Percentiles rank a stretch among this genome's conserved stretches.
These are phyloP conservation scores for Staurois parvus DNA, from an alignment of 2,797 vertebrate species.

Conservation along the genomic window DNA sequence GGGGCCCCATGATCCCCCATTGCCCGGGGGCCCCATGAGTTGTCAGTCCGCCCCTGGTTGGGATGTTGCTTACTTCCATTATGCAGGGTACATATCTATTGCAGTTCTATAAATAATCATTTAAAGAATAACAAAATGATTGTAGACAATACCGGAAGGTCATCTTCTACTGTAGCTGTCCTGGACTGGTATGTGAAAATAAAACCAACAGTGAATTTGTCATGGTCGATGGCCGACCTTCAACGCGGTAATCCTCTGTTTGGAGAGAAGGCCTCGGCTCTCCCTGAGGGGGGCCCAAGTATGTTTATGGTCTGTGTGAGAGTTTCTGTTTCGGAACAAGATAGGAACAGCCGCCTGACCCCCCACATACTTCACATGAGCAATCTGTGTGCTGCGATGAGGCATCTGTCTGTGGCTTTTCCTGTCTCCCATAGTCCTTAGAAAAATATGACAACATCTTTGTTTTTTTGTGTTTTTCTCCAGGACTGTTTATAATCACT, in stretches of 20 bases:
- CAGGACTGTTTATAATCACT: neutral
- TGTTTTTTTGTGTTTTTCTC: neutral
- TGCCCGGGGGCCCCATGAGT: too few species aligned
- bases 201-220: conserved; percentile 3
- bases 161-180: neutral
- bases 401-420: neutral
- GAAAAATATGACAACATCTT: neutral
- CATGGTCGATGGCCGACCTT: neutral
- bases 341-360: neutral
- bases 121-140: neutral
- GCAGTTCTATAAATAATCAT: neutral
- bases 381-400: neutral
- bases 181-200: neutral
- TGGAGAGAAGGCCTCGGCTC: neutral
- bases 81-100: neutral
- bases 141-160: neutral
- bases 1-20: too few species aligned
- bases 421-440: neutral
- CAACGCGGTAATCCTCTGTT: neutral
- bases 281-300: neutral
- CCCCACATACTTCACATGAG: neutral
- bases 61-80: too few species aligned
- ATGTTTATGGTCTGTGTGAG: neutral
- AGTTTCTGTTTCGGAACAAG: neutral
- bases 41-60: too few species aligned